Percentiles rank a stretch among this genome's conserved stretches.
phyloP scores from a whole-genome alignment of 2,797 vertebrate genomes.

The Uromys caudimaculatus region DNA sequence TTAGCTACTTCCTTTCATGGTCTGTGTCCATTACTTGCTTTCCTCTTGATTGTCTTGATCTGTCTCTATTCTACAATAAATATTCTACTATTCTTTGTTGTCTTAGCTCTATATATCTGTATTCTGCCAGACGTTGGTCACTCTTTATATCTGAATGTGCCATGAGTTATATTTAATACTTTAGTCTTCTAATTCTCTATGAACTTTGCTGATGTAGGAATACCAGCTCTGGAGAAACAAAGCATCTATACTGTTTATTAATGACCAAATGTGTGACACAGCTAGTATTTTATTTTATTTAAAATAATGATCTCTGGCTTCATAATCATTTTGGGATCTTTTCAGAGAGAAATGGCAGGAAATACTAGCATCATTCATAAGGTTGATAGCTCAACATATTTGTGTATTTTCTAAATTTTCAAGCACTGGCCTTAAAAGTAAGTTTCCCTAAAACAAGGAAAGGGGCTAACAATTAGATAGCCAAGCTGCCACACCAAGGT shows the following conservation, averaged over 20 bases:
- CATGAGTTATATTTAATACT: not conserved
- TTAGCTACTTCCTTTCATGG: not conserved
- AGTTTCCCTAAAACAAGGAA: constrained; percentile 28
- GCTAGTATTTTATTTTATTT: constrained; percentile 21
- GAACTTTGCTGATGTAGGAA: not conserved
- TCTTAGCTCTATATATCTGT: not conserved
- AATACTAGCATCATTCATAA: not conserved
- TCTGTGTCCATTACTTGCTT: not conserved
- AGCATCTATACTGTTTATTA: not conserved
- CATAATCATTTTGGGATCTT: not conserved
- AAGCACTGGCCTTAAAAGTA: constrained; percentile 30
- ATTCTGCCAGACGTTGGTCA: not conserved
- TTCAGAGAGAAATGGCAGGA: not conserved
- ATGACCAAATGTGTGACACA: not conserved
- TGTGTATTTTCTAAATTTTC: constrained; percentile 12
- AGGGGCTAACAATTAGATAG: not conserved
- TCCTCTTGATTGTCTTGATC: not conserved
- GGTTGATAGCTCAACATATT: not conserved
- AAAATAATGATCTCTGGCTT: constrained; percentile 3
- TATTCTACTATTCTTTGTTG: not conserved
- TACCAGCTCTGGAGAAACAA: not conserved
- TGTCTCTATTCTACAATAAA: not conserved
- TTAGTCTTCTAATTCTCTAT: not conserved
- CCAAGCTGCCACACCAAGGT: not conserved
- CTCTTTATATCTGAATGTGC: not conserved